Evolutionary conservation across 2,888 invertebrate genomes (phyloP).

Genomic region (Mylabris sibirica): DNA sequence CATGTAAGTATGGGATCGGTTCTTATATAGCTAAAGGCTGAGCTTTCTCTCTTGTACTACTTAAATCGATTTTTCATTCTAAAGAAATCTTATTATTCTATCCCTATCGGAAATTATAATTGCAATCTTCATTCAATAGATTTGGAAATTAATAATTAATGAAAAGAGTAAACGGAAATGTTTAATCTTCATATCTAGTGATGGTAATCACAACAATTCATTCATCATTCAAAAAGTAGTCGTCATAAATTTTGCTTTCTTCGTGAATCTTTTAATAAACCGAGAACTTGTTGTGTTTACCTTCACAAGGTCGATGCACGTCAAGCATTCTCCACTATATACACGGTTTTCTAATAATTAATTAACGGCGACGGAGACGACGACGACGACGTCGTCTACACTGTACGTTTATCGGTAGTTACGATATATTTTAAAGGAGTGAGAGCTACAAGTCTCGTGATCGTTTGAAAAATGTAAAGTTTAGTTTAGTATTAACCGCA

Average conservation of each 20-base stretch:
- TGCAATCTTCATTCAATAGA: constrained; percentile 2
- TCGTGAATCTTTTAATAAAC: not conserved
- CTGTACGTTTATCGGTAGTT: not conserved
- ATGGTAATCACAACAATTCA: constrained; percentile 6
- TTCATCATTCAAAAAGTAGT: constrained; percentile 2
- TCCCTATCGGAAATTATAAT: not conserved
- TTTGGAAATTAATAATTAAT: not conserved
- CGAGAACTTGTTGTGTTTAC: constrained; percentile 35
- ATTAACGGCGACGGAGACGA: not conserved
- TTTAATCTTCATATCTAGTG: constrained; percentile 6
- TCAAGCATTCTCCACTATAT: constrained; percentile 18
- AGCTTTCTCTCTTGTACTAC: constrained; percentile 13
- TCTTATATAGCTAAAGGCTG: not conserved
- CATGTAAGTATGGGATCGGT: constrained; percentile 13
- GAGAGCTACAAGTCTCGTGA: constrained; percentile 27
- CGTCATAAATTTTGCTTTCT: constrained; percentile 8
- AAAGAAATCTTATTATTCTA: not conserved
- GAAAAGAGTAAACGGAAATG: not conserved
- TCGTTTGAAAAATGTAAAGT: constrained; percentile 18
- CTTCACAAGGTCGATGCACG: constrained; percentile 45
- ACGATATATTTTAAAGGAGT: constrained; percentile 18
- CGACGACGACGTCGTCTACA: not conserved
- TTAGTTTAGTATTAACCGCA: not conserved
- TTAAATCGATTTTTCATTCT: not conserved
- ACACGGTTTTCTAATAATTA: not conserved